A percentile compares a stretch with the other conserved stretches of the same genome.
These are phyloP conservation scores for Amorpha juglandis DNA, from an alignment of 2,888 invertebrate species.

Conservation along the genomic window DNA sequence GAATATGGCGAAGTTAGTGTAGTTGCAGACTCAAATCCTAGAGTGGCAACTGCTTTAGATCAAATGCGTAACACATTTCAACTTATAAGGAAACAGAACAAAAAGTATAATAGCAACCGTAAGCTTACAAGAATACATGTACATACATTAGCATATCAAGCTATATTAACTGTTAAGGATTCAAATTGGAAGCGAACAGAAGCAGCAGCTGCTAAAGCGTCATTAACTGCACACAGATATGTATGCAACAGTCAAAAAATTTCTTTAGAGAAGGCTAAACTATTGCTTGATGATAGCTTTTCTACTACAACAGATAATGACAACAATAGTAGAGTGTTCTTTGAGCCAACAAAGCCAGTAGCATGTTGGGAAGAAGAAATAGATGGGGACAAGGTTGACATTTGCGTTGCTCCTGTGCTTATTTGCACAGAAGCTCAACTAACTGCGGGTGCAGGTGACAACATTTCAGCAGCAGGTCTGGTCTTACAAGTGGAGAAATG, in stretches of 20 bases:
- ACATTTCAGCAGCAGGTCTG: conserved; percentile 94
- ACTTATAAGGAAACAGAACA: conserved; percentile 75
- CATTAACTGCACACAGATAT: conserved; percentile 92
- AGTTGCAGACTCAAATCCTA: conserved; percentile 90
- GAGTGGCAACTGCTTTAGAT: conserved; percentile 91
- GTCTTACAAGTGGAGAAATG: conserved; percentile 86
- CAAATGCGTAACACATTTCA: conserved; percentile 90
- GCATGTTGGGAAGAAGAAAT: conserved; percentile 91
- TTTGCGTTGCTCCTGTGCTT: conserved; percentile 93
- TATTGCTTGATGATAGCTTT: conserved; percentile 93
- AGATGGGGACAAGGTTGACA: conserved; percentile 80
- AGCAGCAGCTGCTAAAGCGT: conserved; percentile 92
- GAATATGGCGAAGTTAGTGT: conserved; percentile 88
- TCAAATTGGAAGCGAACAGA: conserved; percentile 91
- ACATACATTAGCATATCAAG: conserved; percentile 94
- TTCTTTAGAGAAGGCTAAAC: conserved; percentile 71
- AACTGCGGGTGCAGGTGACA: conserved; percentile 94
- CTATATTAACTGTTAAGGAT: conserved; percentile 88
- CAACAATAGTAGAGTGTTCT: conserved; percentile 83
- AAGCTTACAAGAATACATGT: conserved; percentile 90
- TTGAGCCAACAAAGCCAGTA: conserved; percentile 89
- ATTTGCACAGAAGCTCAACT: conserved; percentile 92
- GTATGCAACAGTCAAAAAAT: conserved; percentile 89
- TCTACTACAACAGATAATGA: conserved; percentile 86
- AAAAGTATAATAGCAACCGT: conserved; percentile 74